These are phyloP conservation scores for Anas georgica DNA, from an alignment of 2,797 vertebrate species.

Conservation along the genomic window DNA sequence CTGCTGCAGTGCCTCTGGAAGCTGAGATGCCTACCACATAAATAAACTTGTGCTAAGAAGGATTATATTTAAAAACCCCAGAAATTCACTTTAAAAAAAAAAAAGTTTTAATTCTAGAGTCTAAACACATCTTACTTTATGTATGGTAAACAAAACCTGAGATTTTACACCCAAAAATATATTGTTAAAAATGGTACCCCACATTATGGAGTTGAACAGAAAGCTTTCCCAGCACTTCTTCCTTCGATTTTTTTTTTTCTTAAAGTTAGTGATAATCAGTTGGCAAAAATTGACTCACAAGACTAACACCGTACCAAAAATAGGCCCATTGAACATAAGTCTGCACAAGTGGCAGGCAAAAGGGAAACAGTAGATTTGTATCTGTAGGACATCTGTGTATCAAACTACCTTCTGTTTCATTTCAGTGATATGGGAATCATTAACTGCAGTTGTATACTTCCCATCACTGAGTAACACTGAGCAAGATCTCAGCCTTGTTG, in stretches of 20 bases:
- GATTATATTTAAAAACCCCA: rapidly evolving
- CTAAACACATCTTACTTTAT: rapidly evolving
- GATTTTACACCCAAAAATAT: too few species aligned
- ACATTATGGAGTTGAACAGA: background rate
- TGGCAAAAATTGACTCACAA: background rate
- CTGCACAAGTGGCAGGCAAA: rapidly evolving
- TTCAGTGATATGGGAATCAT: background rate
- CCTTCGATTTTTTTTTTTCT: background rate
- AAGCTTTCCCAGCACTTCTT: background rate
- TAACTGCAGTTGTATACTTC: background rate
- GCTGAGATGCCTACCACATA: rapidly evolving
- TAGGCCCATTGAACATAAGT: rapidly evolving
- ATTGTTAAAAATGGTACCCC: too few species aligned
- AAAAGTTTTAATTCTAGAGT: rapidly evolving
- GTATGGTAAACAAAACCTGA: rapidly evolving
- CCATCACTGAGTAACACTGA: background rate
- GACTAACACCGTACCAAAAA: rapidly evolving
- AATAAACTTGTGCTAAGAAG: rapidly evolving
- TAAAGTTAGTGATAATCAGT: background rate
- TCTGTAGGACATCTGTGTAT: background rate
- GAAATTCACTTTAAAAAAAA: rapidly evolving
- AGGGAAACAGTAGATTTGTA: background rate
- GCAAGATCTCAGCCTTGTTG: background rate
- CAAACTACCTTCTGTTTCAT: background rate
- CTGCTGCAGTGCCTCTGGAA: background rate